Evolutionary conservation across 2,888 invertebrate species (phyloP), one percentile per base, ranked within the genome.

Genomic region (Synergus umbraculus): DNA sequence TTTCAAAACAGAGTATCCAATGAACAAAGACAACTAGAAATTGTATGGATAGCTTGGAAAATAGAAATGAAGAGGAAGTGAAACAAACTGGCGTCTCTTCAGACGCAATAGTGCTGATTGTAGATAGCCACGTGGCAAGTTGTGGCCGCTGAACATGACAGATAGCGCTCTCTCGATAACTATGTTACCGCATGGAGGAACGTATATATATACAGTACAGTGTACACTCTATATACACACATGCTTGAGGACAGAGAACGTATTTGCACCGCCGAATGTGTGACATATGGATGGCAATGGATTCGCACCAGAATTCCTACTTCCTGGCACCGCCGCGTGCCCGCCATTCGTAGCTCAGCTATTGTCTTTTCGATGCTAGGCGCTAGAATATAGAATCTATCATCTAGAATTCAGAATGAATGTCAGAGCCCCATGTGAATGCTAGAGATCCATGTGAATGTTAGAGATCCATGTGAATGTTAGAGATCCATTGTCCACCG

Each of bases 71-170:
- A 73, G 54, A 54, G 73, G 22, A 73, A 73, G 46, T 29, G 37
- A 54, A 54, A 49, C 49, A 49, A n/a, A 73, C 37, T 29, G 69
- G 29, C 54, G 54, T 37, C 73, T 49, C 73, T 73, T 54, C 37
- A 73, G 73, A 73, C 54, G 73, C 73, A 73, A 73, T 73, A 49
- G 54, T 54, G 73, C 73, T 73, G 73, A 73, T 73, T 54, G 73
- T 54, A 73, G 49, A 73, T 49, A 54, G 54, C 37, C 73, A 37
- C 49, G 54, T 58, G 54, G 73, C 73, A 54, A 73, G 73, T 73
- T 58, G 73, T 58, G 73, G 73, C 73, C 54, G 73, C 73, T 73
- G 73, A 73, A 73, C 73, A 73, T 73, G 73, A 58, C 54, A 54
- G 73, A 73, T 73, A 54, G 73, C 73, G 37, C 54, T 73, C 54